Conservation (phyloP, 2,888 invertebrate species). For the Ophioninae sp. region DNA sequence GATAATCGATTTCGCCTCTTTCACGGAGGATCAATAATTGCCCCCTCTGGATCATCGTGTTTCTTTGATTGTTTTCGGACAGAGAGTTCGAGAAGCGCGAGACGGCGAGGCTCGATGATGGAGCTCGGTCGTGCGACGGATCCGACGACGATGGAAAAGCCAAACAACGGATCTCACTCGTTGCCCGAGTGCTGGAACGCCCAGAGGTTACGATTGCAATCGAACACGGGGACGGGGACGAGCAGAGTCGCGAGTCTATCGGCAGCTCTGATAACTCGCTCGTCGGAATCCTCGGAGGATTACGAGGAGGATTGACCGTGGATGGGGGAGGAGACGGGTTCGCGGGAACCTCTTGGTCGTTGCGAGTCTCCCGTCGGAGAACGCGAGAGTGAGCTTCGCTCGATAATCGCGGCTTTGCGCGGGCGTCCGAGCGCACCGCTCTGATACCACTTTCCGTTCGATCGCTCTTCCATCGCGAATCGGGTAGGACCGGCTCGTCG, state of each 20-base stretch:
- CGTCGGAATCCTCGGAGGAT: constrained; percentile 82
- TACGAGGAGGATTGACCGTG: constrained; percentile 79
- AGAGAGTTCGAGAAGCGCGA: constrained; percentile 83
- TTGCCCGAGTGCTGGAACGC: constrained; percentile 76
- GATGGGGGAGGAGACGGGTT: constrained; percentile 70
- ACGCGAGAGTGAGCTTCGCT: constrained; percentile 69
- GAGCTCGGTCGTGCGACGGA: constrained; percentile 84
- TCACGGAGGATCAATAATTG: not conserved
- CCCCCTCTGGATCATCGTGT: not conserved
- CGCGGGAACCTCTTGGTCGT: constrained; percentile 70
- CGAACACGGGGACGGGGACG: constrained; percentile 77
- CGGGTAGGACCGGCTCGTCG: not conserved
- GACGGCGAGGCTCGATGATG: constrained; percentile 90
- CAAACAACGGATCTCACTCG: constrained; percentile 72
- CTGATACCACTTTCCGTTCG: constrained; percentile 59
- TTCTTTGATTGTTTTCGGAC: not conserved
- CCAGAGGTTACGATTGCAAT: constrained; percentile 73
- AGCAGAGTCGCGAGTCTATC: constrained; percentile 84
- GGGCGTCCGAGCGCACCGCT: constrained; percentile 77
- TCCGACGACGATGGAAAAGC: constrained; percentile 77
- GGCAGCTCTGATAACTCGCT: constrained; percentile 86
- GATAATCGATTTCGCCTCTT: not conserved
- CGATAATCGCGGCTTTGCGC: constrained; percentile 74
- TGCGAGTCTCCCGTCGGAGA: constrained; percentile 68
- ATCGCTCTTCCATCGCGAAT: constrained; percentile 14